phyloP scores from a whole-genome alignment of 2,888 invertebrate genomes.

The Autographa gamma region DNA sequence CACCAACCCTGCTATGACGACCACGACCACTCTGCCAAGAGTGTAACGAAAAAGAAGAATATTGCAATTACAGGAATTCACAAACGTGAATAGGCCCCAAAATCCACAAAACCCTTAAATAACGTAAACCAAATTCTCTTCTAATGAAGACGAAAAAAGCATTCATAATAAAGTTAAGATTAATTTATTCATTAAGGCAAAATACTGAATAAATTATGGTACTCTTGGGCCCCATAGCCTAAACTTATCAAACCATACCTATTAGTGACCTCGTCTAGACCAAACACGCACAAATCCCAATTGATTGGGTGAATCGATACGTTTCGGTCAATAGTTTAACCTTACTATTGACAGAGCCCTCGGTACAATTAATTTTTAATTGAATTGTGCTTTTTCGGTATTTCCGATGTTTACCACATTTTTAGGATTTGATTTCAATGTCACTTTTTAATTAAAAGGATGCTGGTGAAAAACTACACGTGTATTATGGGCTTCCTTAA shows the following conservation, averaged over 20 bases:
- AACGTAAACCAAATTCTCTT: too few relatives aligned
- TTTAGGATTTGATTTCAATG: too few relatives aligned
- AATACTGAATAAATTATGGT: not conserved
- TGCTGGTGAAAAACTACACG: too few relatives aligned
- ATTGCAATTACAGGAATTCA: too few relatives aligned
- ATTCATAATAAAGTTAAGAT: not conserved
- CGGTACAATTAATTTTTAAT: conserved; percentile 32
- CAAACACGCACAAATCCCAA: conserved; percentile 25
- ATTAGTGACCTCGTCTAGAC: conserved; percentile 45
- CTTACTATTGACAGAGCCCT: conserved; percentile 25
- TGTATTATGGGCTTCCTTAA: too few relatives aligned
- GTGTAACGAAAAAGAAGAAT: too few relatives aligned
- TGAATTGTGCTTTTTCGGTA: conserved; percentile 26
- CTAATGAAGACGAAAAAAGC: too few relatives aligned
- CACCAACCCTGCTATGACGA: too few relatives aligned
- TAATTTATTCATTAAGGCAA: not conserved
- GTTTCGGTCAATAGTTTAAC: conserved; percentile 25
- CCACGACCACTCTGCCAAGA: too few relatives aligned
- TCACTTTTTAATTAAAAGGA: too few relatives aligned
- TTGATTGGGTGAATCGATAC: conserved; percentile 48
- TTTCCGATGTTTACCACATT: not conserved
- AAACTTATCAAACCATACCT: conserved; percentile 18
- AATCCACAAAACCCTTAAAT: too few relatives aligned
- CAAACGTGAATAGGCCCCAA: too few relatives aligned
- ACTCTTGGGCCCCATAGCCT: conserved; percentile 17